These are phyloP conservation scores for Drosophila demipolita DNA, from an alignment of 2,888 invertebrate species.

Conservation along the genomic window DNA sequence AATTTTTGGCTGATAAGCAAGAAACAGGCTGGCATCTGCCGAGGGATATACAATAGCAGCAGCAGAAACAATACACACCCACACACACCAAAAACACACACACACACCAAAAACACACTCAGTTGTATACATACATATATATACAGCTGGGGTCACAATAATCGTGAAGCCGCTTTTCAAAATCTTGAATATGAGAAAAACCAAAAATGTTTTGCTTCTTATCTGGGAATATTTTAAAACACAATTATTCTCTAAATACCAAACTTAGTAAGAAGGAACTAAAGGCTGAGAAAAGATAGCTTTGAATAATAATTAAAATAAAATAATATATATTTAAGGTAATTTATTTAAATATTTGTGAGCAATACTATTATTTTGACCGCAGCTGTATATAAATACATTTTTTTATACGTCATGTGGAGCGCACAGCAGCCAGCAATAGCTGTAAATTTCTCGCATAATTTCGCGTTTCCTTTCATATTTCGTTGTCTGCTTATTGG, in stretches of 20 bases:
- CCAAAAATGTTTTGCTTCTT: background rate
- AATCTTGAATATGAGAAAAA: background rate
- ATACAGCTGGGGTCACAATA: background rate
- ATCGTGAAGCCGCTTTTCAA: background rate
- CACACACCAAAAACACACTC: background rate
- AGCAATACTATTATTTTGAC: background rate
- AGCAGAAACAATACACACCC: constrained; percentile 20
- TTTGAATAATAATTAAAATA: too few species aligned
- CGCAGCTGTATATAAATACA: constrained; percentile 2
- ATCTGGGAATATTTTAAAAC: background rate
- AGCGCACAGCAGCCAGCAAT: constrained; percentile 7
- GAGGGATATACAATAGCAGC: constrained; percentile 61
- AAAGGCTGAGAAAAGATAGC: too few species aligned
- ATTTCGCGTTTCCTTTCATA: constrained; percentile 55
- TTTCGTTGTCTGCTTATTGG: constrained; percentile 32
- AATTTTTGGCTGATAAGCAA: constrained; percentile 20
- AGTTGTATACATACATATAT: background rate
- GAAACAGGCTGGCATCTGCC: constrained; percentile 37
- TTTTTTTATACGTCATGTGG: constrained; percentile 16
- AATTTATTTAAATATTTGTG: background rate
- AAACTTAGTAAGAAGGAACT: background rate
- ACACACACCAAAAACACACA: background rate
- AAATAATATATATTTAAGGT: too few species aligned
- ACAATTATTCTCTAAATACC: background rate
- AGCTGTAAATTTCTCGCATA: constrained; percentile 63